Evolutionary conservation across 92 coral and sea anemone species (phyloP).

Genomic region (Heteractis magnifica): DNA sequence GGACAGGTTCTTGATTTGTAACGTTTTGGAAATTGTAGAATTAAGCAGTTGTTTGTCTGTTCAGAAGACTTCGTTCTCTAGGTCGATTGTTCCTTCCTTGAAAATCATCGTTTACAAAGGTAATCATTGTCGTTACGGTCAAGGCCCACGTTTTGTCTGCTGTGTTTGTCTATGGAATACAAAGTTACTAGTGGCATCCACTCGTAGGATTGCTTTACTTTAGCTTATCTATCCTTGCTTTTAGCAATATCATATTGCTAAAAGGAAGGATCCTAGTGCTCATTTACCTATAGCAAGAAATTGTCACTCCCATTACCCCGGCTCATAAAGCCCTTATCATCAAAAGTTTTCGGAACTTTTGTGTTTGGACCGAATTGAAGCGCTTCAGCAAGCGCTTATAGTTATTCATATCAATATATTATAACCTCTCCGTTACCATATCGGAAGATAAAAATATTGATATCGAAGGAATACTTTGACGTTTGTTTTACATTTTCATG

Average conservation of each 20-base stretch:
- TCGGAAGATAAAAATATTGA: neutral
- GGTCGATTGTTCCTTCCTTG: neutral
- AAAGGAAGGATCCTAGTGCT: too few relatives aligned
- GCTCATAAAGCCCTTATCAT: too few relatives aligned
- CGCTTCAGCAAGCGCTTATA: too few relatives aligned
- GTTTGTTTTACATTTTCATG: neutral
- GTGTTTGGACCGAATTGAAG: too few relatives aligned
- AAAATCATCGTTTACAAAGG: conserved; percentile 9
- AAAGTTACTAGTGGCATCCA: neutral
- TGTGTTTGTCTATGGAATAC: neutral
- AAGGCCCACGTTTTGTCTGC: neutral
- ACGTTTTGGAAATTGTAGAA: neutral
- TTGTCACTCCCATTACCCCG: too few relatives aligned
- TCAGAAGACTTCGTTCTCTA: neutral
- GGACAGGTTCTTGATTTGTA: neutral
- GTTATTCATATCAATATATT: too few relatives aligned
- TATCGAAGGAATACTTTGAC: neutral
- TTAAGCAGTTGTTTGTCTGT: neutral
- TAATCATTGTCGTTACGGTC: conserved; percentile 6
- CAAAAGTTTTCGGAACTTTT: too few relatives aligned
- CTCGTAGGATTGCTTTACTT: too few relatives aligned
- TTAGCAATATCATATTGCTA: too few relatives aligned
- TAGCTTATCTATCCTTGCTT: too few relatives aligned
- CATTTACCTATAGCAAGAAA: too few relatives aligned
- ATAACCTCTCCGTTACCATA: neutral